These are phyloP conservation scores for Trachelus iudaicus DNA, from an alignment of 2,888 invertebrate species.

Conservation along the genomic window DNA sequence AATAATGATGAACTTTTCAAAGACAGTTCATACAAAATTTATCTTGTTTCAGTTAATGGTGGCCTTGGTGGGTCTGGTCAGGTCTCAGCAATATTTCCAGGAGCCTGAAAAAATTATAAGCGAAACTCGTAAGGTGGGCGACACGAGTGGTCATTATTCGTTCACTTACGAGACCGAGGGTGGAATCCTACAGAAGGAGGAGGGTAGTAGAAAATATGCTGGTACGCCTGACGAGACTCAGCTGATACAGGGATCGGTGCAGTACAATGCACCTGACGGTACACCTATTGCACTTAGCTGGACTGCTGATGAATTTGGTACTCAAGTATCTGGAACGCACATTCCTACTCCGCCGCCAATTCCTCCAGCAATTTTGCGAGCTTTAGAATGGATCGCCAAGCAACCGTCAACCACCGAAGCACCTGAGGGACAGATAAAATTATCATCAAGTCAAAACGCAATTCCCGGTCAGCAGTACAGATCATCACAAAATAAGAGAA, in stretches of 20 bases:
- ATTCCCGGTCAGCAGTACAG: constrained; percentile 7
- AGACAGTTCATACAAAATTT: not conserved
- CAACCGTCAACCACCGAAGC: constrained; percentile 58
- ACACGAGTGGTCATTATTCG: constrained; percentile 56
- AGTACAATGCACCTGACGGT: constrained; percentile 63
- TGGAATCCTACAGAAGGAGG: constrained; percentile 58
- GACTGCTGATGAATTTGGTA: constrained; percentile 62
- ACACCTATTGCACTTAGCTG: constrained; percentile 61
- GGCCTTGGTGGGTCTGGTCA: constrained; percentile 34
- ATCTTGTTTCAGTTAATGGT: constrained; percentile 43
- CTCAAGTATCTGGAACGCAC: constrained; percentile 58
- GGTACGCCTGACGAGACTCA: constrained; percentile 61
- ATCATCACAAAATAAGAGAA: constrained; percentile 10
- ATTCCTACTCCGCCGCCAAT: constrained; percentile 62
- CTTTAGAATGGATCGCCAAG: constrained; percentile 61
- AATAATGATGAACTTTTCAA: not conserved
- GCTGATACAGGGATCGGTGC: constrained; percentile 61
- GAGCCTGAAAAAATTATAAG: constrained; percentile 58
- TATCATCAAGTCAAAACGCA: not conserved
- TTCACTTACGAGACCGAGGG: constrained; percentile 62
- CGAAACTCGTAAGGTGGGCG: constrained; percentile 53
- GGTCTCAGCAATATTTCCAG: constrained; percentile 52
- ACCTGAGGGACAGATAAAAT: constrained; percentile 21
- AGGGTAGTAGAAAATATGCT: constrained; percentile 58
- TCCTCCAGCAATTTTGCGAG: constrained; percentile 58